phyloP scores from a whole-genome alignment of 2,797 vertebrate species.

The Typhlichthys eigenmanni region DNA sequence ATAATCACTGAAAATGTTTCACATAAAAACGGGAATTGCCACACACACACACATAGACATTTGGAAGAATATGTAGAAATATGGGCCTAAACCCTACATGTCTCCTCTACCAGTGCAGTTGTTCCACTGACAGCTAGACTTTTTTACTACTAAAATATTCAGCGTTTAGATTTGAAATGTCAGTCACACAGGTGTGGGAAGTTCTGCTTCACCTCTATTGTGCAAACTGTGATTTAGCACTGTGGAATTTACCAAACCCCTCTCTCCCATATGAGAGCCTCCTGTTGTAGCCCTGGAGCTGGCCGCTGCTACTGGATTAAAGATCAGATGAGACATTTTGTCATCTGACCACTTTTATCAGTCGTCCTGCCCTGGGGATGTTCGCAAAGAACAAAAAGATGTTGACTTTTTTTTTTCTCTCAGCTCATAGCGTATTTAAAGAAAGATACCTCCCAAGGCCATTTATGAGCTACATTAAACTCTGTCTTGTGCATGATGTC shows the following conservation, averaged over 20 bases:
- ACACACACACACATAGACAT: background rate
- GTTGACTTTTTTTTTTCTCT: conserved; percentile 40
- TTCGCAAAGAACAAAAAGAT: conserved; percentile 48
- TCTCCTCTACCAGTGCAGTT: conserved; percentile 15
- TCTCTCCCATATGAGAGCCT: conserved; percentile 61
- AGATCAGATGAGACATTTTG: conserved; percentile 76
- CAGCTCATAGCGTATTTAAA: conserved; percentile 61
- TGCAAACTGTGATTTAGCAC: conserved; percentile 54
- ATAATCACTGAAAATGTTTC: too few relatives aligned
- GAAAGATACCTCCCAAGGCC: conserved; percentile 65
- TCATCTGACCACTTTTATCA: conserved; percentile 77
- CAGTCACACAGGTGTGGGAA: conserved; percentile 40
- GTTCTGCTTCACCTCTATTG: conserved; percentile 30
- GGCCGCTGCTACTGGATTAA: conserved; percentile 54
- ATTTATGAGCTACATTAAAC: conserved; percentile 76
- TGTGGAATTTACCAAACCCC: conserved; percentile 63
- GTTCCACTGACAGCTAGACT: conserved; percentile 5
- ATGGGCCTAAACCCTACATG: conserved; percentile 2
- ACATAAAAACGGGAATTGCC: background rate
- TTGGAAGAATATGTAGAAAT: background rate
- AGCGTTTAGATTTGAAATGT: conserved; percentile 31
- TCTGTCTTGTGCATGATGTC: conserved; percentile 74
- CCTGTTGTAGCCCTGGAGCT: conserved; percentile 62
- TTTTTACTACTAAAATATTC: conserved; percentile 11
- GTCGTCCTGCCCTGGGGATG: conserved; percentile 69